Conservation (phyloP, 2,888 invertebrate species). For the Rosalia funebris region DNA sequence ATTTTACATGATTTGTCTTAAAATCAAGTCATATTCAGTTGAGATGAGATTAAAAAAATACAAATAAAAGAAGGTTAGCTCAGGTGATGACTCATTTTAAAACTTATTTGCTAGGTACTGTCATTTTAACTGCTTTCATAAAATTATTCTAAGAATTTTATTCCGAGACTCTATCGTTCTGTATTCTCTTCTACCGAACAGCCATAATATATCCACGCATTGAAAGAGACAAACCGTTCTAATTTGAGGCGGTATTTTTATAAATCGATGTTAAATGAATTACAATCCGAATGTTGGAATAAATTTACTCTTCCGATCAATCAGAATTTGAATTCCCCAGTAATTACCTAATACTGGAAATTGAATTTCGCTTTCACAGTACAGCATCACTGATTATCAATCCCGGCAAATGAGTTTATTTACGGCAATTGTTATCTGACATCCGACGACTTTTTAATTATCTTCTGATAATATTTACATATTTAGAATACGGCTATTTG, state of each 20-base stretch:
- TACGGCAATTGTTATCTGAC: slow-evolving; percentile 34
- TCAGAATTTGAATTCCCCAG: slow-evolving; percentile 50
- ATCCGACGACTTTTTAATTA: slow-evolving; percentile 36
- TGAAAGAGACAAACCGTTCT: too few relatives aligned
- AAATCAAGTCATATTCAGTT: too few relatives aligned
- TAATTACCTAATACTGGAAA: slow-evolving; percentile 52
- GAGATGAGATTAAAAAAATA: too few relatives aligned
- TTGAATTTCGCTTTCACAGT: slow-evolving; percentile 46
- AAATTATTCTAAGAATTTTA: too few relatives aligned
- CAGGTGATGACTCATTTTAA: too few relatives aligned
- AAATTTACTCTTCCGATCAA: slow-evolving; percentile 54
- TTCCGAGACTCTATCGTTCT: too few relatives aligned
- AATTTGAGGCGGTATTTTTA: slow-evolving; percentile 19
- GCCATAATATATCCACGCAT: too few relatives aligned
- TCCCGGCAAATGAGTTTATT: slow-evolving; percentile 36
- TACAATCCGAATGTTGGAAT: slow-evolving; percentile 50
- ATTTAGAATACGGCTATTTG: not conserved
- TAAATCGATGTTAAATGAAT: slow-evolving; percentile 50
- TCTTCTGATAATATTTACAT: slow-evolving; percentile 17
- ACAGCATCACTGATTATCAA: slow-evolving; percentile 40
- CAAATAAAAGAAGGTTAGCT: too few relatives aligned
- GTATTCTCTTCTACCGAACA: too few relatives aligned
- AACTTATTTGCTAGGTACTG: too few relatives aligned
- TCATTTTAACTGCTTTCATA: too few relatives aligned
- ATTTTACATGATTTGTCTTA: too few relatives aligned